These are phyloP conservation scores for Catagonus wagneri DNA, from an alignment of 2,113 vertebrate genomes.

Conservation along the genomic window DNA sequence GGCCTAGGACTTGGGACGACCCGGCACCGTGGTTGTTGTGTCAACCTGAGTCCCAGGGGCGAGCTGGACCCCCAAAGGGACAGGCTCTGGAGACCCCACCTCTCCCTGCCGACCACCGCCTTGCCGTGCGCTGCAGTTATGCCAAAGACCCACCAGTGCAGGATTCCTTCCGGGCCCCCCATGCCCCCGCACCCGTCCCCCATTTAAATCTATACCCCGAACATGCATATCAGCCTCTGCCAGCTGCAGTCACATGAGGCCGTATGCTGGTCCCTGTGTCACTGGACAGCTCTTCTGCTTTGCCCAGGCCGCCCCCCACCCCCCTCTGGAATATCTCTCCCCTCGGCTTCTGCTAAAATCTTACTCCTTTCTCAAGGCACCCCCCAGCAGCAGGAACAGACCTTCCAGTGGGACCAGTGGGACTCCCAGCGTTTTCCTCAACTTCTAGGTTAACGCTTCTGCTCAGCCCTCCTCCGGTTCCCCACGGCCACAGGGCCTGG, in stretches of 20 bases:
- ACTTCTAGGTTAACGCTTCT: neutral
- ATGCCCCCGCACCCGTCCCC: too few relatives aligned
- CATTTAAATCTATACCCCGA: accelerated
- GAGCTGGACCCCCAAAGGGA: neutral
- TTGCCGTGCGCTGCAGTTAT: accelerated
- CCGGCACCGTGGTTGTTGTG: accelerated
- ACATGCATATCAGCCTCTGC: accelerated
- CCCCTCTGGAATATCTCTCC: neutral
- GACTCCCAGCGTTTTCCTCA: too few relatives aligned
- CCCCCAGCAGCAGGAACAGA: accelerated
- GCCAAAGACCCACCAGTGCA: accelerated
- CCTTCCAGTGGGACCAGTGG: neutral
- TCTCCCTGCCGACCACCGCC: neutral
- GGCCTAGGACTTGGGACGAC: neutral
- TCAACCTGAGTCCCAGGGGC: neutral
- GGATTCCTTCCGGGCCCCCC: accelerated
- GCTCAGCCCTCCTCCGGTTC: neutral
- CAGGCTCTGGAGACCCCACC: accelerated
- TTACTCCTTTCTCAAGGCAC: neutral
- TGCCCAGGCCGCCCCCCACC: neutral
- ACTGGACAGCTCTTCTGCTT: neutral
- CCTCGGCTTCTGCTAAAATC: neutral
- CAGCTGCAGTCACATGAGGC: neutral
- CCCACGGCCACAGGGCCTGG: accelerated
- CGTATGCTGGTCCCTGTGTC: neutral